These are phyloP conservation scores for Adoxophyes honmai DNA, from an alignment of 1,140 invertebrate species.

Conservation along the genomic window DNA sequence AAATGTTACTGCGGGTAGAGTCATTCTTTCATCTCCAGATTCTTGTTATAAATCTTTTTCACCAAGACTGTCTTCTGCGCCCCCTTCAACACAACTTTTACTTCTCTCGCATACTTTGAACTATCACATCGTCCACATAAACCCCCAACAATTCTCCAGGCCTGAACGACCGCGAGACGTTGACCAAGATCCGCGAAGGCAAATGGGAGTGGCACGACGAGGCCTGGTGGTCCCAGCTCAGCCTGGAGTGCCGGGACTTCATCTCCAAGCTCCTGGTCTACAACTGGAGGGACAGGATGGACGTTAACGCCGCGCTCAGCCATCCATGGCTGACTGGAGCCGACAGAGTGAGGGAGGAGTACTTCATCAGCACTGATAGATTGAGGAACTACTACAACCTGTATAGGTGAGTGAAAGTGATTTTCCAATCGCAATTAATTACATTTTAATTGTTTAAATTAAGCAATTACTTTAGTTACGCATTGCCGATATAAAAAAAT, in stretches of 20 bases:
- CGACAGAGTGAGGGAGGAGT: conserved; percentile 82
- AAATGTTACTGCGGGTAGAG: too few species aligned
- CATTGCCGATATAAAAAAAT: too few species aligned
- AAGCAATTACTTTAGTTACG: too few species aligned
- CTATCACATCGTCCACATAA: too few species aligned
- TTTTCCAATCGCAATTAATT: too few species aligned
- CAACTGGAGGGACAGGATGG: conserved; percentile 85
- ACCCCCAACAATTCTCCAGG: too few species aligned
- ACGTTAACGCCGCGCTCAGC: conserved; percentile 86
- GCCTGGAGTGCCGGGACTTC: conserved; percentile 91
- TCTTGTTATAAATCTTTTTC: too few species aligned
- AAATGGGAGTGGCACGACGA: conserved; percentile 81
- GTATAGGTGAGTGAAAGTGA: conserved; percentile 83
- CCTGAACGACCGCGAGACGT: conserved; percentile 91
- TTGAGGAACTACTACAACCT: conserved; percentile 87
- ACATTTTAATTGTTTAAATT: too few species aligned
- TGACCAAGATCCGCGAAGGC: conserved; percentile 81
- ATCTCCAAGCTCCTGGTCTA: conserved; percentile 88
- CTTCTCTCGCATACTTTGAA: too few species aligned
- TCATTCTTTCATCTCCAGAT: too few species aligned
- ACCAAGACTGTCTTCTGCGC: too few species aligned
- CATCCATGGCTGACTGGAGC: conserved; percentile 92
- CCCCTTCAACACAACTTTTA: too few species aligned
- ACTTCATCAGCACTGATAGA: conserved; percentile 85
- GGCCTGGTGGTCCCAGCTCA: conserved; percentile 83